Conservation (phyloP, 2,797 vertebrate species). For the Gallinago stenura region DNA sequence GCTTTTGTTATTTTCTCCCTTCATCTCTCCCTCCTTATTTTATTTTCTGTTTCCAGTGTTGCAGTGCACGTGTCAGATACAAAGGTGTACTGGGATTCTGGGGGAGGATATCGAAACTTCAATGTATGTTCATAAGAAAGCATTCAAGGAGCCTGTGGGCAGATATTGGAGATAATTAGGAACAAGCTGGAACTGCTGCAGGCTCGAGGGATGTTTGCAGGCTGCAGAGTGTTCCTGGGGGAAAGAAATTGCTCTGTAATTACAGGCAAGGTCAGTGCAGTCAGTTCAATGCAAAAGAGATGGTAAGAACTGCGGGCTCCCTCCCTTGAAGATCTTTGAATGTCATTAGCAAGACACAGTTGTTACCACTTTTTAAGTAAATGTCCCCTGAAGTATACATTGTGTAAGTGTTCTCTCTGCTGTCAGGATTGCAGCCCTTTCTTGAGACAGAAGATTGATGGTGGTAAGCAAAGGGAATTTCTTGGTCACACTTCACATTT, state of each 20-base stretch:
- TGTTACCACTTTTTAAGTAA: not conserved
- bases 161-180: slow-evolving; percentile 63
- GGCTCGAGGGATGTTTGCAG: slow-evolving; percentile 50
- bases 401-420: not conserved
- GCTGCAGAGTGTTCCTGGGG: slow-evolving; percentile 19
- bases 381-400: not conserved
- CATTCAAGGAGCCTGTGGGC: slow-evolving; percentile 29
- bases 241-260: slow-evolving; percentile 61
- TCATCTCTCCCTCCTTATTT: not conserved
- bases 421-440: not conserved
- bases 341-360: not conserved
- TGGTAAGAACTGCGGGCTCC: not conserved
- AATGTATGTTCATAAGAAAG: not conserved
- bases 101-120: not conserved
- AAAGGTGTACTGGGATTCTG: not conserved
- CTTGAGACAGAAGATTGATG: not conserved
- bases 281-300: slow-evolving; percentile 18
- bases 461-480: not conserved
- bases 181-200: slow-evolving; percentile 44
- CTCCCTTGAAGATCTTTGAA: not conserved
- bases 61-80: not conserved
- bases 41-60: not conserved
- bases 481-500: not conserved
- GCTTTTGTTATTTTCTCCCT: not conserved
- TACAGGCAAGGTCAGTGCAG: slow-evolving; percentile 48